Percentiles rank a stretch among this genome's conserved stretches.
phyloP scores from a whole-genome alignment of 2,797 vertebrate species.

The Austrolebias charrua region DNA sequence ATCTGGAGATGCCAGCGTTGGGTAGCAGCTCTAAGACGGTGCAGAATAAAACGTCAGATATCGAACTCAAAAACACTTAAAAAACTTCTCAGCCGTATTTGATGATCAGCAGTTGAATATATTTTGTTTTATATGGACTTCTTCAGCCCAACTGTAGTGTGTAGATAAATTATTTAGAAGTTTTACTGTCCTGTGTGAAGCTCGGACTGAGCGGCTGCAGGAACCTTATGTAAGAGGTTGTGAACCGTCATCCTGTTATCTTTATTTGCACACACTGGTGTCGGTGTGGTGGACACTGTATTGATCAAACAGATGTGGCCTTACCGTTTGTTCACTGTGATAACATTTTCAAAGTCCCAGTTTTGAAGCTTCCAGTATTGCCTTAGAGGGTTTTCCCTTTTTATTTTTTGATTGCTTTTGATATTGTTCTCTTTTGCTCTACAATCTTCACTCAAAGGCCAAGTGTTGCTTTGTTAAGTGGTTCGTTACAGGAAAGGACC shows the following conservation, averaged over 20 bases:
- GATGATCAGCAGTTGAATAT: no score
- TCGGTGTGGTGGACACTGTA: slow-evolving; percentile 3
- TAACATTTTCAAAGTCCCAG: neutral
- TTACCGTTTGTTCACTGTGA: neutral
- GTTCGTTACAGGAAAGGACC: slow-evolving; percentile 35
- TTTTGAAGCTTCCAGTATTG: neutral
- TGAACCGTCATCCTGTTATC: slow-evolving; percentile 8
- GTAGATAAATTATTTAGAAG: neutral
- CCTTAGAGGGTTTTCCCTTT: neutral
- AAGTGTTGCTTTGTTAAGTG: slow-evolving; percentile 25
- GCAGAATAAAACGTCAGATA: no score
- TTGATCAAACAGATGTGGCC: slow-evolving; percentile 7
- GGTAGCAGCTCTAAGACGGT: no score
- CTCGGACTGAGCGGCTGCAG: slow-evolving; percentile 4
- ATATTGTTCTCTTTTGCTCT: neutral
- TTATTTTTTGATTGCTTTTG: neutral
- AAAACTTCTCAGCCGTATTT: no score
- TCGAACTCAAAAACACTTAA: no score
- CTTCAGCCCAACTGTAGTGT: neutral
- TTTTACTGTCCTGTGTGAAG: slow-evolving; percentile 5
- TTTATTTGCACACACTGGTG: slow-evolving; percentile 3
- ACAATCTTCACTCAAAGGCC: slow-evolving; percentile 11
- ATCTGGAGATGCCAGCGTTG: neutral
- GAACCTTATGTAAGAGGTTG: slow-evolving; percentile 1
- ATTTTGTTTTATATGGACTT: slow-evolving; percentile 8